phyloP scores from a whole-genome alignment of 2,888 invertebrate genomes.

The Lochmaea capreae region DNA sequence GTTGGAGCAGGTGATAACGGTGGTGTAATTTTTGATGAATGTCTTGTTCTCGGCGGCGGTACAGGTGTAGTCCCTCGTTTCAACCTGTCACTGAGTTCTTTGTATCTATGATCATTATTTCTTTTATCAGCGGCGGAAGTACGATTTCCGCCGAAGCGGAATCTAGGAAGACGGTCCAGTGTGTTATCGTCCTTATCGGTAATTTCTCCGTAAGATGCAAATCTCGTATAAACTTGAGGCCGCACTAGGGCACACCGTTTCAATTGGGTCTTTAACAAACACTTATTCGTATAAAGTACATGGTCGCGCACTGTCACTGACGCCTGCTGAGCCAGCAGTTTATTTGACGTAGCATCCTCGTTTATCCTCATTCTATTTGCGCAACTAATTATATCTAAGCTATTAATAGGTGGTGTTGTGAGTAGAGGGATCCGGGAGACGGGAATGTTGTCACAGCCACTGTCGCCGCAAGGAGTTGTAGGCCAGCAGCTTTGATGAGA shows the following conservation, averaged over 20 bases:
- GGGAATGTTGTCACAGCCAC: constrained; percentile 67
- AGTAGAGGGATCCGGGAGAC: constrained; percentile 64
- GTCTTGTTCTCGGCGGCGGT: constrained; percentile 61
- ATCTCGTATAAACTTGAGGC: constrained; percentile 61
- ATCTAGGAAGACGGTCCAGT: constrained; percentile 85
- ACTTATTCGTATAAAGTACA: constrained; percentile 60
- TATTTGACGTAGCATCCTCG: constrained; percentile 63
- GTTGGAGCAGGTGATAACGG: constrained; percentile 54
- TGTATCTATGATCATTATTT: constrained; percentile 78
- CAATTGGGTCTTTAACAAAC: constrained; percentile 59
- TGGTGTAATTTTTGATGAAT: constrained; percentile 51
- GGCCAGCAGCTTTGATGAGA: constrained; percentile 64
- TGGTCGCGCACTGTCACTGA: constrained; percentile 60
- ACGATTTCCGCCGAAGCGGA: constrained; percentile 75
- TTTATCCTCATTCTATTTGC: constrained; percentile 65
- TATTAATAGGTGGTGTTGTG: constrained; percentile 64
- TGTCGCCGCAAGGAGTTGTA: constrained; percentile 64
- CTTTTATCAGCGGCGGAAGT: constrained; percentile 58
- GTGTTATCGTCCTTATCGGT: constrained; percentile 67
- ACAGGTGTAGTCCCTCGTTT: constrained; percentile 68
- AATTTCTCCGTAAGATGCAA: constrained; percentile 60
- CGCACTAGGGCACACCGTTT: constrained; percentile 63
- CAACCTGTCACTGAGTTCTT: constrained; percentile 83
- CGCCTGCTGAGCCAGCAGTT: constrained; percentile 57
- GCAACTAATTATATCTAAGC: constrained; percentile 66